Conservation (phyloP, 2,113 vertebrate species). For the Cinclus mexicanus region DNA sequence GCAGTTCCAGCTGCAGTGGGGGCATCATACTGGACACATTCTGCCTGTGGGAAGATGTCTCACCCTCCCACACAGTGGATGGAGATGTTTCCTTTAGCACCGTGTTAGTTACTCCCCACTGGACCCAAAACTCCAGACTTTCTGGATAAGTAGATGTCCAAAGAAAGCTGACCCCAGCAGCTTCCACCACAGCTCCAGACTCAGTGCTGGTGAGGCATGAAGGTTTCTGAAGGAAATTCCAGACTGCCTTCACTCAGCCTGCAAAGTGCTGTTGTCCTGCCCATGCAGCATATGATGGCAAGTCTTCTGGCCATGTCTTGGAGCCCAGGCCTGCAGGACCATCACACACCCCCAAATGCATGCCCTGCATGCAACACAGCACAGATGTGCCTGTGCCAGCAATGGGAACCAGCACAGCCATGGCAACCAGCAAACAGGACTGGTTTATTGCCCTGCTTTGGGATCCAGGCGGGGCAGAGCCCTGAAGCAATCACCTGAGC, state of each 20-base stretch:
- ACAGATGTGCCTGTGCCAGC: not conserved
- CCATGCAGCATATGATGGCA: fast-evolving
- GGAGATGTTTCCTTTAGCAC: not conserved
- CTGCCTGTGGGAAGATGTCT: not conserved
- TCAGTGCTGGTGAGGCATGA: not conserved
- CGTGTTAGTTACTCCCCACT: not conserved
- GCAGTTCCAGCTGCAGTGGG: not conserved
- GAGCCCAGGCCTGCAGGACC: not conserved
- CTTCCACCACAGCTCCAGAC: not conserved
- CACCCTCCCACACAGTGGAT: not conserved
- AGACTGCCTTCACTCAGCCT: not conserved
- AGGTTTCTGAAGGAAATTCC: not conserved
- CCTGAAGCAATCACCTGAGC: not conserved
- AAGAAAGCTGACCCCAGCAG: not conserved
- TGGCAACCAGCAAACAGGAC: not conserved
- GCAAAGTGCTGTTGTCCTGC: not conserved
- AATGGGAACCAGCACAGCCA: not conserved
- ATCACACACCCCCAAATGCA: not conserved
- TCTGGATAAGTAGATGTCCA: not conserved
- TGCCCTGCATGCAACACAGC: not conserved
- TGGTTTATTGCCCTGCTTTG: not conserved
- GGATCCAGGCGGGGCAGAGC: not conserved
- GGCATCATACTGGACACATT: not conserved
- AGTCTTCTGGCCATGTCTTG: not conserved
- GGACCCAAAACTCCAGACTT: not conserved